A percentile compares a stretch with the other conserved stretches of the same genome.
These are phyloP conservation scores for Choloepus hoffmanni DNA, from an alignment of 2,113 vertebrate species.

Conservation along the genomic window DNA sequence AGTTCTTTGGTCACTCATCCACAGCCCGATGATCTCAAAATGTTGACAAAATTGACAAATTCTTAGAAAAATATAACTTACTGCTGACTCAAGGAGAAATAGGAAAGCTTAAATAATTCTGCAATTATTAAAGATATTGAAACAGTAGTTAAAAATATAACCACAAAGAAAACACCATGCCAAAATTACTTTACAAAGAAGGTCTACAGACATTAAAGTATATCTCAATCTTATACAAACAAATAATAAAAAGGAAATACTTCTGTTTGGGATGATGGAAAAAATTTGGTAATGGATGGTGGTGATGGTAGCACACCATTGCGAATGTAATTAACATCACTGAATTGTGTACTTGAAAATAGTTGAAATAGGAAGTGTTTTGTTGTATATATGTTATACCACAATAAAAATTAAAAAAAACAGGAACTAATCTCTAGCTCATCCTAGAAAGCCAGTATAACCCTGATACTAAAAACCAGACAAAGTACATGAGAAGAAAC, in stretches of 20 bases:
- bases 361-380: too few species aligned
- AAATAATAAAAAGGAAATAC: not conserved
- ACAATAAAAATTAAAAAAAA: not conserved
- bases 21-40: not conserved
- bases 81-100: not conserved
- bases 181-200: not conserved
- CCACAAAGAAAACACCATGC: not conserved
- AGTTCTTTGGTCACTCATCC: not conserved
- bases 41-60: not conserved
- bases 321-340: too few species aligned
- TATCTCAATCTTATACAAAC: not conserved
- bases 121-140: not conserved
- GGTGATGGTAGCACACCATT: too few species aligned
- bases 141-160: not conserved
- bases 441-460: not conserved
- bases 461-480: not conserved
- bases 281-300: too few species aligned
- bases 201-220: not conserved
- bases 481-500: not conserved
- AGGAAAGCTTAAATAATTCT: not conserved
- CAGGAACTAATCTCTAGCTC: not conserved
- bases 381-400: too few species aligned
- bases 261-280: too few species aligned
- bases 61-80: not conserved
- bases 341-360: too few species aligned